Evolutionary conservation across 2,888 invertebrate species (phyloP).

Genomic region (Polydrusus cervinus): DNA sequence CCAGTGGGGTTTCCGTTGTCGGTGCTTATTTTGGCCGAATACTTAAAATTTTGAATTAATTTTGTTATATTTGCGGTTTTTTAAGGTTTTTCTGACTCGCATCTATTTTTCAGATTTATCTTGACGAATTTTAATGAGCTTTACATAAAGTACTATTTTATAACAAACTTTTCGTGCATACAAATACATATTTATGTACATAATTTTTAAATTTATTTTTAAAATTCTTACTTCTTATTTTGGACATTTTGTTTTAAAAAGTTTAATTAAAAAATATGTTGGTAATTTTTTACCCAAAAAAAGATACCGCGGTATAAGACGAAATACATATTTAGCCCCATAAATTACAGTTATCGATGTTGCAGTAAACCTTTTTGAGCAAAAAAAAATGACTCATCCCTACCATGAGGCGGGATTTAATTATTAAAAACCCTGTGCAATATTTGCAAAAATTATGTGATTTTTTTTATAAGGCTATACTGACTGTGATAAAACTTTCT

Average conservation of each 20-base stretch:
- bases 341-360: no score
- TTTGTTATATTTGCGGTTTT: not conserved
- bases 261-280: no score
- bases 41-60: conserved; percentile 36
- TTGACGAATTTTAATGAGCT: conserved; percentile 5
- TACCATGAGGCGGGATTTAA: conserved; percentile 1
- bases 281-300: no score
- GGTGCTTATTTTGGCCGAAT: conserved; percentile 24
- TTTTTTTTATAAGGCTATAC: conserved; percentile 28
- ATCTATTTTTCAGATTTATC: conserved; percentile 12
- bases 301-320: no score
- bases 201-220: no score
- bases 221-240: no score
- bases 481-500: conserved; percentile 41
- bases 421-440: conserved; percentile 20
- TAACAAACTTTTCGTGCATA: no score
- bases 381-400: not conserved
- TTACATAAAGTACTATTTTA: conserved; percentile 7
- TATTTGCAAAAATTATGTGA: conserved; percentile 20
- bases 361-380: no score
- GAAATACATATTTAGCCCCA: no score
- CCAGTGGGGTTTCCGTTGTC: no score
- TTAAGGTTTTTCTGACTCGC: conserved; percentile 1
- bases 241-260: no score
- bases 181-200: no score